Base-by-base conservation (phyloP, 2,888 invertebrate genomes). In the Dichetophora obliterata region DNA sequence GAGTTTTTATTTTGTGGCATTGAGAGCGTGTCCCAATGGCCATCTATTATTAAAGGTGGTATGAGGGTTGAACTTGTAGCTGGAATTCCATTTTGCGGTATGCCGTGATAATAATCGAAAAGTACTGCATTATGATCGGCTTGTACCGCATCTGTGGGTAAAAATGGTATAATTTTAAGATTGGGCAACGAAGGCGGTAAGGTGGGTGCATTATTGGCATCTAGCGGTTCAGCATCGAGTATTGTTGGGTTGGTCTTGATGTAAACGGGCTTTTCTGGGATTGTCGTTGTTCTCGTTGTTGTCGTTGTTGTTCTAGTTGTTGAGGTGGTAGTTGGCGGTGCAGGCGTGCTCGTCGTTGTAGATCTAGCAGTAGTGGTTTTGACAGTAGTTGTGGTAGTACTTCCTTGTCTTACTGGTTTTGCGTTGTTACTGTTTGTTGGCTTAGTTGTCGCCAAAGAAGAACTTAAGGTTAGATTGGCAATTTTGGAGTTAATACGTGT, bases 91-190 rank as follows among this genome's bases (percentile, higher is more conserved):
- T 43, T 73, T 24, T 73, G 37, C 5, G 72, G 43, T n/a, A 61
- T 78, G 78, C 79, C 82, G 69, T 81, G 81, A 63, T 81, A 82
- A 65, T 76, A 81, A 57, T 82, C 81, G 75, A 82, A 84, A 0
- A 76, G 79, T 0, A 77, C 77, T 16, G 80, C 79, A 43, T 80
- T 82, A 19, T 82, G 81, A 69, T 86, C 84, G 5, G 86, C 80
- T 5, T 85, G 83, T 69, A 96, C 92, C 1, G 96, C 96, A 86
- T 96, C 96, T 5, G 95, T 95, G 43, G 95, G 95, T 78, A 96
- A 92, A 87, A 96, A 96, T 8, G 96, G 95, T 83, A 96, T 96
- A 72, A 96, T 96, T 86, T 95, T 95, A 70, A 95, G 90, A 88
- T 95, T 95, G 0, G 95, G 95, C 75, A 95, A 87, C 11, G 95